phyloP scores from a whole-genome alignment of 2,113 vertebrate genomes.

The Phaethon lepturus region DNA sequence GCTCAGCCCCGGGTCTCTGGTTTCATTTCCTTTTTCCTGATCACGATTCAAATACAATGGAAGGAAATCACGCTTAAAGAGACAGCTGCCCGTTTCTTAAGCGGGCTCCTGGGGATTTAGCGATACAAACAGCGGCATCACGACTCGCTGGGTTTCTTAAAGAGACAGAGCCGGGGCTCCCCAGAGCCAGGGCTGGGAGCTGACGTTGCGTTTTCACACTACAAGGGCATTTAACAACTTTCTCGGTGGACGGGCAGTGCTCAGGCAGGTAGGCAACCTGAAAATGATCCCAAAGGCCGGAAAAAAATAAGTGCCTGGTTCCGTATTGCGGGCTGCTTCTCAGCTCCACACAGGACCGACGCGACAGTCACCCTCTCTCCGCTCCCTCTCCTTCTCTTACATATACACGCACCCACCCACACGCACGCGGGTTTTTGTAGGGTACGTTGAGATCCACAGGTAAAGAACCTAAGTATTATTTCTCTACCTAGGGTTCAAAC shows the following conservation, averaged over 20 bases:
- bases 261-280: background rate
- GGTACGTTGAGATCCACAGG: background rate
- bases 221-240: background rate
- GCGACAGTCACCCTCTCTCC: background rate
- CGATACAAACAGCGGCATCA: conserved; percentile 58
- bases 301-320: background rate
- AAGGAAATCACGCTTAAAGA: conserved; percentile 97
- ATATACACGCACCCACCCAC: background rate
- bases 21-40: conserved; percentile 99
- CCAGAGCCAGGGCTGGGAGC: background rate
- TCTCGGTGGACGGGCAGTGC: background rate
- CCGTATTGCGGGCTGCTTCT: background rate
- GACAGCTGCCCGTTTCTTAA: conserved; percentile 81
- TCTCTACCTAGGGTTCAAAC: background rate
- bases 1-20: conserved; percentile 82
- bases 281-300: background rate
- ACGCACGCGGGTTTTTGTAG: fast-evolving
- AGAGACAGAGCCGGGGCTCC: conserved; percentile 53
- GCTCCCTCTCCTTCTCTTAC: background rate
- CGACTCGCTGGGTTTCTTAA: conserved; percentile 73
- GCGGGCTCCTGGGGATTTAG: conserved; percentile 74
- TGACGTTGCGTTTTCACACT: background rate
- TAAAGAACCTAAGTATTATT: background rate
- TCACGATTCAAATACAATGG: conserved; percentile 97
- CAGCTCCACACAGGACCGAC: background rate